Evolutionary conservation across 2,888 invertebrate genomes (phyloP).

Genomic region (Cheilosia vulpina): DNA sequence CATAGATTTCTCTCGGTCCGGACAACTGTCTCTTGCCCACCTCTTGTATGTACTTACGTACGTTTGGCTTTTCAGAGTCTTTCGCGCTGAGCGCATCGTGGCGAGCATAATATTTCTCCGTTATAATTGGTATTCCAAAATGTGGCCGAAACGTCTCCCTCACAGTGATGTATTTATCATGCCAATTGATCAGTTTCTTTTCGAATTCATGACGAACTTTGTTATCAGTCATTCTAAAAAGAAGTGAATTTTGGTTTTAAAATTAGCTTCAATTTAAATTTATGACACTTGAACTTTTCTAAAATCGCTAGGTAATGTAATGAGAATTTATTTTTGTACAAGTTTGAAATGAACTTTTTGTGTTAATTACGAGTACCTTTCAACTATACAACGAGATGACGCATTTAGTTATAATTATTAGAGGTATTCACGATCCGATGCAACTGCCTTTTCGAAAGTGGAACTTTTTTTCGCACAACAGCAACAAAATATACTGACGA

Average conservation of each 20-base stretch:
- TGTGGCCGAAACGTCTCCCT: slow-evolving; percentile 20
- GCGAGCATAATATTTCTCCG: slow-evolving; percentile 51
- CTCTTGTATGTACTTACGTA: background rate
- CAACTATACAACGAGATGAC: too few relatives aligned
- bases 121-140: slow-evolving; percentile 19
- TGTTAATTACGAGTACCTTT: too few relatives aligned
- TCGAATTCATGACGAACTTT: slow-evolving; percentile 31
- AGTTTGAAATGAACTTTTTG: too few relatives aligned
- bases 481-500: too few relatives aligned
- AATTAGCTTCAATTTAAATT: background rate
- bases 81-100: slow-evolving; percentile 18
- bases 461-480: too few relatives aligned
- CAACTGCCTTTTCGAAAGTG: too few relatives aligned
- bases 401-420: too few relatives aligned
- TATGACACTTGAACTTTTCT: too few relatives aligned
- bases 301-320: too few relatives aligned
- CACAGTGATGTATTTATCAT: slow-evolving; percentile 24
- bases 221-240: background rate
- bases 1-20: slow-evolving; percentile 15
- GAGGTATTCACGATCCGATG: too few relatives aligned
- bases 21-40: slow-evolving; percentile 18
- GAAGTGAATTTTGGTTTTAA: background rate
- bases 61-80: slow-evolving; percentile 14
- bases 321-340: too few relatives aligned
- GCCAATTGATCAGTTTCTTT: slow-evolving; percentile 13